Conservation (phyloP, 1,140 invertebrate species). For the Argopecten irradians region DNA sequence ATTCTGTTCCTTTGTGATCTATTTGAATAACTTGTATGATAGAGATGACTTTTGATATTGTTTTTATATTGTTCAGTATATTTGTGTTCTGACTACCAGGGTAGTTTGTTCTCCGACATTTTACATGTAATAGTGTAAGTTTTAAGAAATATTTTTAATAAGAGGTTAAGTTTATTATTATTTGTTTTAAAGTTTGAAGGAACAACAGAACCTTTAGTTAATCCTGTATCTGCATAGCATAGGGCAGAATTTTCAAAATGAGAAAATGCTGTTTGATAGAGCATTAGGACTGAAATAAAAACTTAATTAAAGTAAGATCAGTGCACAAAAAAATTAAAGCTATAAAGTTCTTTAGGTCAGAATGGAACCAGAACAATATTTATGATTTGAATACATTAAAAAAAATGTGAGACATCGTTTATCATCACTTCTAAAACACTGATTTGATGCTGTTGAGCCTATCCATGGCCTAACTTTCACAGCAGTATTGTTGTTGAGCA, state of each 20-base stretch:
- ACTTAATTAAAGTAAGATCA: no score
- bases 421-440: not conserved
- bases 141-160: not conserved
- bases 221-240: no score
- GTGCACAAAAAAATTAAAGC: no score
- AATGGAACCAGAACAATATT: no score
- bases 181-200: no score
- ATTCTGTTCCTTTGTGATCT: not conserved
- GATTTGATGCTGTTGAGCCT: not conserved
- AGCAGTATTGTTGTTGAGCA: not conserved
- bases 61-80: conserved; percentile 4
- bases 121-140: not conserved
- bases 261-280: no score
- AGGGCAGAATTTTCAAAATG: not conserved
- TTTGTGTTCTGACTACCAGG: conserved; percentile 8
- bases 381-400: no score
- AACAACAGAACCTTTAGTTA: no score
- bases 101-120: not conserved
- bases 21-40: not conserved
- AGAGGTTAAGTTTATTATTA: not conserved
- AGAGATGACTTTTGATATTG: not conserved
- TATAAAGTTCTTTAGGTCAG: no score
- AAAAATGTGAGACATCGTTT: no score
- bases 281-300: no score
- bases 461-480: not conserved